Base-by-base conservation (phyloP, 2,888 invertebrate genomes). In the Epinotia brunnichana region DNA sequence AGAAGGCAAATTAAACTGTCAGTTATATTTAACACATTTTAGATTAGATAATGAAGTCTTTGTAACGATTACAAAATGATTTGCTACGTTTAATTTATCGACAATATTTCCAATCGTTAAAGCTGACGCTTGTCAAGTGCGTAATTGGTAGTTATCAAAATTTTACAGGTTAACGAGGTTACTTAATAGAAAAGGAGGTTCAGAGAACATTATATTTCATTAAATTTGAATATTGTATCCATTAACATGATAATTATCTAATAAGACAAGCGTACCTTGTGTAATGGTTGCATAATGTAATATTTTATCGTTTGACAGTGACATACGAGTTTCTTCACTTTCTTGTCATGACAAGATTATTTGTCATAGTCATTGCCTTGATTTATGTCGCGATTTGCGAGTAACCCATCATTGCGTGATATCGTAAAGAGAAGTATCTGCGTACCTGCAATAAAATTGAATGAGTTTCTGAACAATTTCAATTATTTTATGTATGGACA, bases 271-370 rank as follows among this genome's bases (percentile, higher is more conserved):
- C 51, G 53, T 51, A 11, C 17, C 63, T 69, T 69, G 53, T 29
- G 66, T 67, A 66, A 71, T 64, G 29, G 60, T 60, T 72, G 56
- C 48, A 57, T 69, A 73, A 69, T 63, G 41, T 62, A 54, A 73
- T 57, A 73, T 69, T 72, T 72, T 59, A 68, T 39, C 21, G 48
- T 72, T 73, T 59, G 73, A 63, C 73, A 59, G n/a, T 69, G 63
- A 69, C 13, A 57, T 59, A 69, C 66, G 39, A 54, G 66, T 61
- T 71, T 48, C 44, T 54, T 61, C 35, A 35, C 54, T 61, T 71
- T 48, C 44, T 54, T 61, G 44, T 48, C 54, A 35, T 56, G 54
- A 54, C 68, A 57, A 53, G 51, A 62, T 69, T 39, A 63, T 59
- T 35, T 56, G 10, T 57, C 59, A 59, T 41, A 56, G 1, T 62